Evolutionary conservation across 2,797 vertebrate genomes (phyloP).

Genomic region (Geotrypetes seraphini): DNA sequence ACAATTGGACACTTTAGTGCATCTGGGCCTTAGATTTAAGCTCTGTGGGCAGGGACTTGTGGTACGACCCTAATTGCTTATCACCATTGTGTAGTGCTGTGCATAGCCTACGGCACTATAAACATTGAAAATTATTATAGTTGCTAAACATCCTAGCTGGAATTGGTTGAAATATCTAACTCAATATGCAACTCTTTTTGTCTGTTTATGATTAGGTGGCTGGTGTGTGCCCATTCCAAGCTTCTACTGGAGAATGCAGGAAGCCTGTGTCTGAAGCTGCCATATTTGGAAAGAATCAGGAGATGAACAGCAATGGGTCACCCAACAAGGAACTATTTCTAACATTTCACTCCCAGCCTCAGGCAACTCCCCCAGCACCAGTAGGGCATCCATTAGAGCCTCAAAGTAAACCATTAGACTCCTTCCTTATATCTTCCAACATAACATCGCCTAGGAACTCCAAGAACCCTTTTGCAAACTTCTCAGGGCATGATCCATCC

Average conservation of each 20-base stretch:
- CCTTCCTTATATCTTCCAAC: not conserved
- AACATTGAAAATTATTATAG: too few species aligned
- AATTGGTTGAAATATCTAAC: too few species aligned
- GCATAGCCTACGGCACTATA: too few species aligned
- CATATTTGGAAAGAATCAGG: conserved; percentile 23
- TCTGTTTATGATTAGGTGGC: conserved; percentile 15
- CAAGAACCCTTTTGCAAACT: conserved; percentile 30
- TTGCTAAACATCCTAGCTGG: too few species aligned
- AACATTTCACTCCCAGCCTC: conserved; percentile 27
- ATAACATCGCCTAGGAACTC: not conserved
- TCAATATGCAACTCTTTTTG: not conserved
- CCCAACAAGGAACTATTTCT: too few species aligned
- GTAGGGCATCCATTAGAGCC: not conserved
- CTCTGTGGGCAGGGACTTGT: too few species aligned
- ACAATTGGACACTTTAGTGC: too few species aligned
- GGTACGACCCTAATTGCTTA: too few species aligned
- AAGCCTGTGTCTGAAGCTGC: too few species aligned
- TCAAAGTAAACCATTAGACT: not conserved
- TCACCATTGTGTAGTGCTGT: too few species aligned
- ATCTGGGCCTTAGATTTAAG: too few species aligned
- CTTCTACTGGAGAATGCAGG: conserved; percentile 37
- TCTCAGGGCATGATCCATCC: conserved; percentile 24
- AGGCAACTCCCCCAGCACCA: not conserved
- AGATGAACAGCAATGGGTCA: too few species aligned
- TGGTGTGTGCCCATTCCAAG: conserved; percentile 36